Evolutionary conservation across 2,113 vertebrate genomes (phyloP).

Genomic region (Misgurnus anguillicaudatus): DNA sequence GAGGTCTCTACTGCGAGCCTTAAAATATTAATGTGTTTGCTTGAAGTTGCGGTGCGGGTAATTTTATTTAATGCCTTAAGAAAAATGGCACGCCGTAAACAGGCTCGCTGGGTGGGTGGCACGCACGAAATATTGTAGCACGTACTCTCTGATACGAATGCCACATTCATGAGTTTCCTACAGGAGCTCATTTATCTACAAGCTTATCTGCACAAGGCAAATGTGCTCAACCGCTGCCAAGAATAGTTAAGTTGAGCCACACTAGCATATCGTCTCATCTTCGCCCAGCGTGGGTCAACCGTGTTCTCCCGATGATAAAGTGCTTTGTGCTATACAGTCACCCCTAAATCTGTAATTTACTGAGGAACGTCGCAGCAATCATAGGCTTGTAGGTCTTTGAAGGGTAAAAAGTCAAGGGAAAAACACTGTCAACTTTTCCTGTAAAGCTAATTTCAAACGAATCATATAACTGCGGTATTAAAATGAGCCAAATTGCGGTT

Average conservation of each 20-base stretch:
- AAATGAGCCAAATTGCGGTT: conserved; percentile 53
- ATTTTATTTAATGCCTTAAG: conserved; percentile 46
- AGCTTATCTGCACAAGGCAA: conserved; percentile 13
- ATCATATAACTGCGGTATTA: conserved; percentile 48
- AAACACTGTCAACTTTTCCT: not conserved
- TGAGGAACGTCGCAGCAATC: not conserved
- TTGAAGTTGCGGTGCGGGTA: conserved; percentile 16
- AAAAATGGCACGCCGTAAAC: conserved; percentile 29
- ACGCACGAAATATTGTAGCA: conserved; percentile 12
- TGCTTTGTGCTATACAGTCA: not conserved
- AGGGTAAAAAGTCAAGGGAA: too few relatives aligned
- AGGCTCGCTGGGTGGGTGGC: conserved; percentile 31
- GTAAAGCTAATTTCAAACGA: conserved; percentile 46
- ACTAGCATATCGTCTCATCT: conserved; percentile 24
- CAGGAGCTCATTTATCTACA: not conserved
- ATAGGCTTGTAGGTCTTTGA: conserved; percentile 11
- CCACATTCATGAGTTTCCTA: not conserved
- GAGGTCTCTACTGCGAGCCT: conserved; percentile 40
- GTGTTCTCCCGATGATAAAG: conserved; percentile 31
- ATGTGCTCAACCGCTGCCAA: not conserved
- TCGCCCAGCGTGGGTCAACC: conserved; percentile 38
- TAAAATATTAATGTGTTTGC: conserved; percentile 35
- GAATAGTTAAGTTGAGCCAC: conserved; percentile 22
- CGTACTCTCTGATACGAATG: conserved; percentile 5
- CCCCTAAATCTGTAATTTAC: conserved; percentile 24